These are phyloP conservation scores for Hydra vulgaris DNA, from an alignment of 30 jellyfish, hydroid and myxozoan species.

Conservation along the genomic window DNA sequence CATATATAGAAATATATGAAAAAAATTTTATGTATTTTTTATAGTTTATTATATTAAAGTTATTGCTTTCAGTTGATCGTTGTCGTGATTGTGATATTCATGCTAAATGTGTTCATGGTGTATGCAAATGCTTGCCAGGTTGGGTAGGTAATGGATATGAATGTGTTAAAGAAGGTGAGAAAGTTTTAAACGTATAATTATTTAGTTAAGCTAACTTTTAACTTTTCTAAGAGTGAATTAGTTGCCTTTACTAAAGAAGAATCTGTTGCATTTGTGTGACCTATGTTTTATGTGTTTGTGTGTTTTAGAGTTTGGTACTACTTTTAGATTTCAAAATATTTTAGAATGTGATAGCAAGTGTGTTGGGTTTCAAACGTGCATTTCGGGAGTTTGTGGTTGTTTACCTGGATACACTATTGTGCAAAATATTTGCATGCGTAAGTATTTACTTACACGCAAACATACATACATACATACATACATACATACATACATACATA, in stretches of 20 bases:
- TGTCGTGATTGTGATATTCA: constrained; percentile 26
- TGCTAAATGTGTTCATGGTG: constrained; percentile 19
- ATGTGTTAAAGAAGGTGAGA: constrained; percentile 14
- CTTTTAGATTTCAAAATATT: no score
- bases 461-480: no score
- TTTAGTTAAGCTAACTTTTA: neutral
- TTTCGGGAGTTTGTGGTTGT: constrained; percentile 37
- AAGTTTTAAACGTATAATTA: neutral
- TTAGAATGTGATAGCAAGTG: constrained; percentile 25
- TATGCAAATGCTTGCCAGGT: constrained; percentile 12
- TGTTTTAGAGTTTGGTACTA: no score
- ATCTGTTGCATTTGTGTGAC: no score
- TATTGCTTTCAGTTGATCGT: constrained; percentile 4
- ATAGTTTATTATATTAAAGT: neutral
- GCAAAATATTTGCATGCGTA: constrained; percentile 65
- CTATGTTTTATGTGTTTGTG: no score
- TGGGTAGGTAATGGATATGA: constrained; percentile 20
- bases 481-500: no score
- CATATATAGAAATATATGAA: neutral
- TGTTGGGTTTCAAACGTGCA: constrained; percentile 15
- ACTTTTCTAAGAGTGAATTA: no score
- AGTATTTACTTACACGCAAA: constrained; percentile 31
- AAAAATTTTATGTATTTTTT: neutral
- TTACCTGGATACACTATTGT: constrained; percentile 61
- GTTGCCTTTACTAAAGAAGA: no score